Conservation (phyloP, 2,797 vertebrate genomes). For the Salarias fasciatus region DNA sequence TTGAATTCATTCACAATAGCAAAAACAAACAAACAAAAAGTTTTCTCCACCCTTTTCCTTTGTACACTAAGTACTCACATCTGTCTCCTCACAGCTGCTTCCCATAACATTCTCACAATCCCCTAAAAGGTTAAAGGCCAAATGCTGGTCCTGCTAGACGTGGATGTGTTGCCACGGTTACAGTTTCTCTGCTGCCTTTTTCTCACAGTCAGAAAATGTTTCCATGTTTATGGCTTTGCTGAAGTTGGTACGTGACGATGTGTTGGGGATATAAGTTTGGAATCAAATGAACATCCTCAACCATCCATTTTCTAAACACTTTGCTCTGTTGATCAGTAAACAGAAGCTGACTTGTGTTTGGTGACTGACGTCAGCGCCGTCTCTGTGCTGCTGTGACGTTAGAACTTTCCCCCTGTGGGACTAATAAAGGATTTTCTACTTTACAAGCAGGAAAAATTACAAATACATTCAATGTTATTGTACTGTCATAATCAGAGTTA, state of each 20-base stretch:
- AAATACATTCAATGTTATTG: too few species aligned
- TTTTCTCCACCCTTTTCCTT: background rate
- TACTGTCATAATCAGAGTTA: too few species aligned
- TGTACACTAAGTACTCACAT: background rate
- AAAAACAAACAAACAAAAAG: background rate
- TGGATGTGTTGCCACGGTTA: slow-evolving; percentile 6
- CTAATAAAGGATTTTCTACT: too few species aligned
- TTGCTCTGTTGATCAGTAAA: too few species aligned
- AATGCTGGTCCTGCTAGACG: background rate
- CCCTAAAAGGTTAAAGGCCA: background rate
- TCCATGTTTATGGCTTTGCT: background rate
- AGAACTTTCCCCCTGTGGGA: too few species aligned
- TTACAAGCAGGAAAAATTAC: too few species aligned
- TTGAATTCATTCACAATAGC: background rate
- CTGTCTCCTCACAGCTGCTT: background rate
- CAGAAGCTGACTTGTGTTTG: too few species aligned
- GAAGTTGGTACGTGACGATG: background rate
- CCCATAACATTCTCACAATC: background rate
- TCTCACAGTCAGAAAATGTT: background rate
- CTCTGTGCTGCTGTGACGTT: too few species aligned
- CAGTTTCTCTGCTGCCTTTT: background rate
- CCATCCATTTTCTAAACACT: too few species aligned
- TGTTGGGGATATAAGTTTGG: too few species aligned
- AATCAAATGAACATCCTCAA: too few species aligned
- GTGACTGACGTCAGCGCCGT: too few species aligned